Evolutionary conservation across 2,113 vertebrate species (phyloP), one percentile per base, ranked within the genome.

Genomic region (Scopus umbretta): DNA sequence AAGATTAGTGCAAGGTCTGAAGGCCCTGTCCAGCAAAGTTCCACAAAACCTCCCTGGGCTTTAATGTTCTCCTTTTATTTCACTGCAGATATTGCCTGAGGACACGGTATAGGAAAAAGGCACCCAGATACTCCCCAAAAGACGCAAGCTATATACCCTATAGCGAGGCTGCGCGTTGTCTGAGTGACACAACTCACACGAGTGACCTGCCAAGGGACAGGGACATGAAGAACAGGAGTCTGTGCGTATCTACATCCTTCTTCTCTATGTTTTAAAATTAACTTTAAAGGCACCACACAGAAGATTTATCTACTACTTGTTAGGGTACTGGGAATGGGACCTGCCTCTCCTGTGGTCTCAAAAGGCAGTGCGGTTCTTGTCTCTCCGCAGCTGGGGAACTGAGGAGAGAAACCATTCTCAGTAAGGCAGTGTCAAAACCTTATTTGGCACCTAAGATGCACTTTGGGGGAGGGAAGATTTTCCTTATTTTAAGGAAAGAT

Each of bases 1-100:
- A 95, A 92, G 93, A 93, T 93, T 80, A 96, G 63, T 34, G 63
- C 32, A 66, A 92, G 71, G 80, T 92, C 79, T 92, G 67, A 96
- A 95, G 80, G 74, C 63, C 40, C 29, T 87, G 71, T 83, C 49
- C 67, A 40, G 68, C 68, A 86, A 55, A 88, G 70, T 83, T 82
- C 61, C 86, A 96, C 82, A 92, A 80, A 90, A 90, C 26, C 74
- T 82, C 45, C 71, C 21, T 12, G 53, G 53, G 14, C 55, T 92
- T 94, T 94, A 90, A 87, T 66, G 29, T 32, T 91, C 61, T 55
- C 12, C 29, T 84, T 94, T 65, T 86, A 67, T 91, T 91, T 92
- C 14, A 27, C 42, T 43, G 73, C 58, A 79, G 66, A 43, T 76
- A 73, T 9, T 6, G 11, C 50, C 80, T 70, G 92, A 82, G 84